Evolutionary conservation across 2,797 vertebrate species (phyloP).

Genomic region (Loriculus beryllinus): DNA sequence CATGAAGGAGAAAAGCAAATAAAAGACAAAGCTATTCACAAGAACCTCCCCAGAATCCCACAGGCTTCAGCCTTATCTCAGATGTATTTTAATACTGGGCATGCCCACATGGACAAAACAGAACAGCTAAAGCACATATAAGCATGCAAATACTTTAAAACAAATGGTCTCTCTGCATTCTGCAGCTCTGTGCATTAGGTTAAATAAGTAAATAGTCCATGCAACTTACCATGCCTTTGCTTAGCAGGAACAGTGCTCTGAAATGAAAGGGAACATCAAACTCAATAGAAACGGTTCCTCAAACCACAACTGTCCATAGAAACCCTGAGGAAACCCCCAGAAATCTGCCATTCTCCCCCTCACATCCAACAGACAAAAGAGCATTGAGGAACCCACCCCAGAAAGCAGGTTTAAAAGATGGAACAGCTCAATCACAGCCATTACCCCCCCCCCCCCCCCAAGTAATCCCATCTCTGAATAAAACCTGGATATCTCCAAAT

Average conservation of each 20-base stretch:
- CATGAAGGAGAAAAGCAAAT: not conserved
- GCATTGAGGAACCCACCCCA: not conserved
- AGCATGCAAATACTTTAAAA: not conserved
- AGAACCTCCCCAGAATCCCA: too few species aligned
- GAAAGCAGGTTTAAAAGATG: not conserved
- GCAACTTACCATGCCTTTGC: constrained; percentile 94
- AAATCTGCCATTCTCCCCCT: rapidly evolving
- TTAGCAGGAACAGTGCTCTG: constrained; percentile 92
- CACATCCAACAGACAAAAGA: rapidly evolving
- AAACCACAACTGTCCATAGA: not conserved
- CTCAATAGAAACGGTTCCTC: not conserved
- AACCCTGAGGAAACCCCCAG: rapidly evolving
- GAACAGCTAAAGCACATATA: not conserved
- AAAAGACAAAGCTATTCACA: not conserved
- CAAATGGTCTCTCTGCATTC: not conserved
- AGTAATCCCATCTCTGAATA: not conserved
- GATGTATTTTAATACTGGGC: not conserved
- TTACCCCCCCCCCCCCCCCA: not conserved
- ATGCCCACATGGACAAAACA: not conserved
- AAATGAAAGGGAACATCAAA: not conserved
- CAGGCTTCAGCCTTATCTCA: not conserved
- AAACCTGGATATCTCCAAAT: not conserved
- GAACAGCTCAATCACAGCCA: not conserved
- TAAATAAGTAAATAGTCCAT: not conserved
- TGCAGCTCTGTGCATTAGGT: not conserved